Percentiles rank a stretch among this genome's conserved stretches.
phyloP scores from a whole-genome alignment of 2,888 invertebrate species.

The Lasioglossum pauxillum region DNA sequence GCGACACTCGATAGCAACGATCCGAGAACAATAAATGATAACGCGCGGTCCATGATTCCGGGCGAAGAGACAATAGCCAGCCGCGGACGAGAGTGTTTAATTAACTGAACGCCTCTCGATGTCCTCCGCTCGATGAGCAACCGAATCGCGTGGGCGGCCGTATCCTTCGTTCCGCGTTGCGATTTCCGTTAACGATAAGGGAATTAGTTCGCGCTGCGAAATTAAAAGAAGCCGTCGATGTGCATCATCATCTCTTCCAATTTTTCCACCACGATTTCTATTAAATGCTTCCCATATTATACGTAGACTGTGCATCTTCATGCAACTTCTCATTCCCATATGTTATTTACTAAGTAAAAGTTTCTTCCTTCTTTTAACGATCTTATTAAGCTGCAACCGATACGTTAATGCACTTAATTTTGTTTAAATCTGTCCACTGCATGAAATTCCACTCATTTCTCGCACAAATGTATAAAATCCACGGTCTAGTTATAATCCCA shows the following conservation, averaged over 20 bases:
- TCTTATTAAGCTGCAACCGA: too few relatives aligned
- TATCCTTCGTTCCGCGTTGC: conserved; percentile 47
- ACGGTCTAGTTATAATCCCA: too few relatives aligned
- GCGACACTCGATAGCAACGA: conserved; percentile 18
- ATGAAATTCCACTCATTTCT: too few relatives aligned
- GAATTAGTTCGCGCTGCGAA: conserved; percentile 24
- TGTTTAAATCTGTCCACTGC: too few relatives aligned
- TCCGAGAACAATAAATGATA: conserved; percentile 32
- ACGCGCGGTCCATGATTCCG: conserved; percentile 45
- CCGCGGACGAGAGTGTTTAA: conserved; percentile 26
- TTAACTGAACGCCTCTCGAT: conserved; percentile 53
- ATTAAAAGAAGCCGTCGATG: conserved; percentile 13
- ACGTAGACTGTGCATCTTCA: background rate
- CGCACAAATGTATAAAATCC: too few relatives aligned
- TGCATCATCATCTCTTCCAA: background rate
- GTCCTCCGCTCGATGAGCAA: conserved; percentile 35
- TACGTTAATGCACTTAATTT: too few relatives aligned
- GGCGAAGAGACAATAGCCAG: background rate
- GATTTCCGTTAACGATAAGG: conserved; percentile 62
- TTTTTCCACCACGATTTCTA: background rate
- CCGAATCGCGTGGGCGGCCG: conserved; percentile 52
- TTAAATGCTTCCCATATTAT: background rate
- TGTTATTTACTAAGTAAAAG: too few relatives aligned
- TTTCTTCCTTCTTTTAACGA: too few relatives aligned
- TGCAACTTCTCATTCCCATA: background rate